These are phyloP conservation scores for Lasiurus borealis DNA, from an alignment of 2,113 vertebrate species.

Conservation along the genomic window DNA sequence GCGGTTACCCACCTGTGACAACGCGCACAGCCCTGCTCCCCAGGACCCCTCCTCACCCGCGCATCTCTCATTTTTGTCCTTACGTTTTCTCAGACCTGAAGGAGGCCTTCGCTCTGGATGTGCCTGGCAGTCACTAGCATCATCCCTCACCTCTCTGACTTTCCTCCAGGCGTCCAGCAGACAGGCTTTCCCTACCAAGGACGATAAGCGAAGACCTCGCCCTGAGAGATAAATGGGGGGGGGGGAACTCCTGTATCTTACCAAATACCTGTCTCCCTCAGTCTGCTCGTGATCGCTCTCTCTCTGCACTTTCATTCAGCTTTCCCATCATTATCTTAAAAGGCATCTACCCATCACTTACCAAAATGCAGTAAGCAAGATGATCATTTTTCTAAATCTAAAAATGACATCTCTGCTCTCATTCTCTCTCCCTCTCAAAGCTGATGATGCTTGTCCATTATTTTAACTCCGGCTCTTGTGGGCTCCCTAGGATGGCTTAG, in stretches of 20 bases:
- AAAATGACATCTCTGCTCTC: slow-evolving; percentile 60
- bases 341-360: slow-evolving; percentile 61
- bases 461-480: slow-evolving; percentile 54
- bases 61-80: neutral
- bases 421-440: slow-evolving; percentile 50
- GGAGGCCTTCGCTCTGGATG: neutral
- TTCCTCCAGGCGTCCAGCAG: neutral
- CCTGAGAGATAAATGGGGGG: neutral
- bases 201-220: slow-evolving; percentile 47
- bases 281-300: slow-evolving; percentile 57
- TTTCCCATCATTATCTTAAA: slow-evolving; percentile 70
- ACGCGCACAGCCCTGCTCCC: neutral
- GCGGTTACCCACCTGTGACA: neutral
- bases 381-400: slow-evolving; percentile 70
- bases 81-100: no score
- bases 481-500: neutral
- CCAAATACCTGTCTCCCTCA: slow-evolving; percentile 32
- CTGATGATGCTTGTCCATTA: slow-evolving; percentile 12
- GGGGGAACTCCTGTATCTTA: slow-evolving; percentile 20
- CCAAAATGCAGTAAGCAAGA: slow-evolving; percentile 62
- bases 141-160: neutral
- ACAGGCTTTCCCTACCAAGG: slow-evolving; percentile 6
- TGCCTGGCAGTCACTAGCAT: neutral
- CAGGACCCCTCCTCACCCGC: no score
- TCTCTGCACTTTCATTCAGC: slow-evolving; percentile 53